Conservation (phyloP, 1,140 invertebrate genomes). For the Meloidogyne chitwoodi region DNA sequence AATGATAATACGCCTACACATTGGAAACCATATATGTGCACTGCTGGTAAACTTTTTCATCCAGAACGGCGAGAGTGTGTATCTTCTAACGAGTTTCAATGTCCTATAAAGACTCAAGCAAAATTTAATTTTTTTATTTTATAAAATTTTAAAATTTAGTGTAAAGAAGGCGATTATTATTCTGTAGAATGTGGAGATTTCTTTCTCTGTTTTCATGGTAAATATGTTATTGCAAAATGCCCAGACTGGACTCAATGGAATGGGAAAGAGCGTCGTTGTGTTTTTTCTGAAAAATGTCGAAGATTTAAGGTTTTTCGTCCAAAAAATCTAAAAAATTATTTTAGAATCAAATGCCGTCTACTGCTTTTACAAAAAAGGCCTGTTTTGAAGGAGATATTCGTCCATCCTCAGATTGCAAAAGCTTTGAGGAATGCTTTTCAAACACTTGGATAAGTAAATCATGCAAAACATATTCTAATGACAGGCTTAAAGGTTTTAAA, state of each 20-base stretch:
- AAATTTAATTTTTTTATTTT: background rate
- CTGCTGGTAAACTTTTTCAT: background rate
- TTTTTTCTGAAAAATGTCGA: background rate
- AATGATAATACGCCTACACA: background rate
- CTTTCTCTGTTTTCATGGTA: constrained; percentile 13
- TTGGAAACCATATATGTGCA: constrained; percentile 19
- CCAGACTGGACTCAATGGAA: constrained; percentile 23
- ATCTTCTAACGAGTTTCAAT: constrained; percentile 2
- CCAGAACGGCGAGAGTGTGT: constrained; percentile 13
- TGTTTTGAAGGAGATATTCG: constrained; percentile 2
- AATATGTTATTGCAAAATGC: constrained; percentile 15
- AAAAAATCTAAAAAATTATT: background rate
- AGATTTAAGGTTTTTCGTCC: background rate
- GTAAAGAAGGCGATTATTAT: constrained; percentile 18
- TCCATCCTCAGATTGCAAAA: constrained; percentile 16
- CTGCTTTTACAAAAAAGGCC: background rate
- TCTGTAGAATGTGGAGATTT: constrained; percentile 18
- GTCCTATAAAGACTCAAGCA: constrained; percentile 13
- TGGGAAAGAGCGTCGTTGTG: background rate
- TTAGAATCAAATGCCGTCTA: background rate
- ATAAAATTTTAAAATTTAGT: constrained; percentile 11
- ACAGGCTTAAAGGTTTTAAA: constrained; percentile 10
- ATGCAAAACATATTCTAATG: constrained; percentile 9
- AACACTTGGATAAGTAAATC: background rate
- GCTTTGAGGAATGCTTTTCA: constrained; percentile 9